phyloP scores from a whole-genome alignment of 2,888 invertebrate species.

The Tortricodes alternella region DNA sequence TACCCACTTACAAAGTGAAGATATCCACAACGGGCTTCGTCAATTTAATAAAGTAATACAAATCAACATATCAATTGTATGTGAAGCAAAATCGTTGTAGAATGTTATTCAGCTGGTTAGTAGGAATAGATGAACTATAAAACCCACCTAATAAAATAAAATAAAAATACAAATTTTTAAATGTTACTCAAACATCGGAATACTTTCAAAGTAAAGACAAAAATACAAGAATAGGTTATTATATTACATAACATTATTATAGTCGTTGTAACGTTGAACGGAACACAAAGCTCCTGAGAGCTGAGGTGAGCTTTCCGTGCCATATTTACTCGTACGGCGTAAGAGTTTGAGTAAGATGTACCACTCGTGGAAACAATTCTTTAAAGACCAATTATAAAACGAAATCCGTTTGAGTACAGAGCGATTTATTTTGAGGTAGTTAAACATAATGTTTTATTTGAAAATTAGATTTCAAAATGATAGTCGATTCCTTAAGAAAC shows the following conservation, averaged over 20 bases:
- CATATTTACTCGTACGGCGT: constrained; percentile 55
- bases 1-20: too few species aligned
- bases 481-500: too few species aligned
- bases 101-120: too few species aligned
- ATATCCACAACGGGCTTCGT: too few species aligned
- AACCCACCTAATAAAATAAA: too few species aligned
- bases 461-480: neutral
- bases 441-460: neutral
- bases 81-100: too few species aligned
- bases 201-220: neutral
- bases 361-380: constrained; percentile 13
- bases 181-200: too few species aligned
- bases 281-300: constrained; percentile 39
- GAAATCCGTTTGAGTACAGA: constrained; percentile 3
- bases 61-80: too few species aligned
- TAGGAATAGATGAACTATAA: too few species aligned
- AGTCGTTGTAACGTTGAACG: constrained; percentile 1
- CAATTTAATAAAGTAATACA: too few species aligned
- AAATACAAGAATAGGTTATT: constrained; percentile 3
- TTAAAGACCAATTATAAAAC: constrained; percentile 21
- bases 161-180: neutral
- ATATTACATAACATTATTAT: too few species aligned
- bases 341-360: constrained; percentile 49
- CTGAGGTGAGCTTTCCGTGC: constrained; percentile 49
- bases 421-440: too few species aligned